Base-by-base conservation (phyloP, 1,140 invertebrate genomes). In the Papilio glaucus region DNA sequence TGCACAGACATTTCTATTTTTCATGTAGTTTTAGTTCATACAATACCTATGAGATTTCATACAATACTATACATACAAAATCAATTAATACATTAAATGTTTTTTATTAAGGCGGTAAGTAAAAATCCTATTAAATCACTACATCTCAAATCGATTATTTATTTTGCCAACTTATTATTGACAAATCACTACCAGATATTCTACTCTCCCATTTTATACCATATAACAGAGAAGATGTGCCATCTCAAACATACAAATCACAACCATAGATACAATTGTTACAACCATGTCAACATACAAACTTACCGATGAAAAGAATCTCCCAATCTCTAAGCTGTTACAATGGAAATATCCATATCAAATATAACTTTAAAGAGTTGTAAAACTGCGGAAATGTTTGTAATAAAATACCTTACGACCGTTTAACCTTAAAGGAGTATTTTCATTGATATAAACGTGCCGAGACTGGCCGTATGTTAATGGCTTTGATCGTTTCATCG, bases 221-320 rank as follows among this genome's bases (percentile, higher is more conserved):
- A 33, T 33, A 33, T 33, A 33, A 33, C 29, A 33, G 8, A 41
- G 10, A 41, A 9, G 39, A 13, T 41, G 10, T 41, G 39, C 39
- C 39, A 0, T 13, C 12, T 1, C 0, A 41, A 4, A 41, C 39
- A 24, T 24, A 53, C 49, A 53, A 53, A 1, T 57, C 49, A 57
- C 49, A 57, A 57, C 49, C 49, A 26, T 57, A 57, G 21, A 26
- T 24, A 57, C 8, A 57, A 57, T 24, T 12, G 10, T 53, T 57
- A 57, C 49, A 57, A 57, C 49, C 49, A 57, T 49, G 21, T 24
- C 45, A 24, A 53, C 18, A 53, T 57, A 57, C 7, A 49, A 49
- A 57, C 21, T 24, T 21, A 57, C 29, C 29, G 24, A 57, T 7
- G 10, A 41, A 13, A 53, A 24, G 2, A 57, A 24, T 24, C 49